These are phyloP conservation scores for Temnopleurus reevesii DNA, from an alignment of 53 echinoderm and acorn worm genomes.

Conservation along the genomic window DNA sequence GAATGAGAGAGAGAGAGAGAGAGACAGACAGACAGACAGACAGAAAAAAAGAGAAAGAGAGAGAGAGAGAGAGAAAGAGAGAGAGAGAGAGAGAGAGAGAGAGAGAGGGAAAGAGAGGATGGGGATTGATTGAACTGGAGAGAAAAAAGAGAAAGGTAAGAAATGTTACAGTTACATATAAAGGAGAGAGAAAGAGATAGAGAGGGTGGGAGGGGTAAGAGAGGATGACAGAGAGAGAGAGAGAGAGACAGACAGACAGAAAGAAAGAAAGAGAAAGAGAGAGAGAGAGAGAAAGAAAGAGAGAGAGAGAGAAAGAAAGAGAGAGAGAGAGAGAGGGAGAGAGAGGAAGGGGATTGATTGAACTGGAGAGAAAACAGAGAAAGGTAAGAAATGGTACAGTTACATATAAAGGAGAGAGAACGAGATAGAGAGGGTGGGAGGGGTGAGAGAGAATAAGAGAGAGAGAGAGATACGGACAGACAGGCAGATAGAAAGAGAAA, in stretches of 20 bases:
- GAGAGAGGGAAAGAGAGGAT: neutral
- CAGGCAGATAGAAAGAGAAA: neutral
- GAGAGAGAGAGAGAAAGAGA: neutral
- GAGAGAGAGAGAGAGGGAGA: neutral
- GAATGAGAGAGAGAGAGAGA: neutral
- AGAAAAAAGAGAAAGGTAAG: neutral
- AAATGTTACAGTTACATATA: too few relatives aligned
- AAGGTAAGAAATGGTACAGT: neutral
- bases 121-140: neutral
- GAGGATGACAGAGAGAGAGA: too few relatives aligned
- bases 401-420: neutral
- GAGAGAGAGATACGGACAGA: neutral
- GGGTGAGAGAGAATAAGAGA: neutral
- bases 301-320: neutral
- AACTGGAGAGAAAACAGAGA: neutral
- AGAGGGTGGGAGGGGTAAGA: too few relatives aligned
- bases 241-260: neutral
- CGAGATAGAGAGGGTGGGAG: neutral
- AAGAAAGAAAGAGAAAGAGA: neutral
- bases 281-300: neutral
- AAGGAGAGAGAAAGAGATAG: too few relatives aligned
- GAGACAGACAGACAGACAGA: neutral
- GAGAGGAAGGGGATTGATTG: neutral
- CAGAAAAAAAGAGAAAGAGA: neutral
- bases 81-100: neutral